These are phyloP conservation scores for Sesamia nonagrioides DNA, from an alignment of 1,140 invertebrate genomes.

Conservation along the genomic window DNA sequence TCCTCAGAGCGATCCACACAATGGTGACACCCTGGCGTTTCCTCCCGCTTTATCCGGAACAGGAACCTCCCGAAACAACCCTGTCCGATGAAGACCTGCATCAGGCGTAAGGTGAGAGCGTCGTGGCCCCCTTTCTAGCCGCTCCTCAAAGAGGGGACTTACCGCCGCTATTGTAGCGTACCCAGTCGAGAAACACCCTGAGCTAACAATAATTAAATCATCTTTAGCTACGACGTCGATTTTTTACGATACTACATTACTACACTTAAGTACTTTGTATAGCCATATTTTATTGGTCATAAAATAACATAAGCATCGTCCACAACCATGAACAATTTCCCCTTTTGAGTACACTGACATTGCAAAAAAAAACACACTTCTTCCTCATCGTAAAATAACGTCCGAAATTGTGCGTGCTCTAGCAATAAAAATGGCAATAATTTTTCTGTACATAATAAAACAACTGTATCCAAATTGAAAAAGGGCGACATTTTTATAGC, in stretches of 20 bases:
- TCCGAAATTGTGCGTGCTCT: constrained; percentile 61
- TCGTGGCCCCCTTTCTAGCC: too few relatives aligned
- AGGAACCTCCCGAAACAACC: too few relatives aligned
- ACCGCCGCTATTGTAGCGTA: too few relatives aligned
- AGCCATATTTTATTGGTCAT: constrained; percentile 8
- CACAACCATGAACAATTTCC: constrained; percentile 31
- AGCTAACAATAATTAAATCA: not conserved
- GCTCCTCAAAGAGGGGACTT: too few relatives aligned
- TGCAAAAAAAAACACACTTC: constrained; percentile 12
- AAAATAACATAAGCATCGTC: constrained; percentile 14
- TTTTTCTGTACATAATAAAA: constrained; percentile 65
- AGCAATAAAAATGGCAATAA: constrained; percentile 76
- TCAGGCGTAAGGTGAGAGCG: too few relatives aligned
- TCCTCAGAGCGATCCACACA: too few relatives aligned
- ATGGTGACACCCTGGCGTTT: too few relatives aligned
- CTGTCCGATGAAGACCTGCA: too few relatives aligned
- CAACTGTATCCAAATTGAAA: constrained; percentile 65
- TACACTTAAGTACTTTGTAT: not conserved
- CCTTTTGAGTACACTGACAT: constrained; percentile 18
- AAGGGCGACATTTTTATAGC: constrained; percentile 69
- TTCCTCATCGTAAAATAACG: constrained; percentile 61
- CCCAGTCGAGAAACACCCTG: not conserved
- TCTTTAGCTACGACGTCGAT: not conserved
- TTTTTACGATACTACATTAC: too few relatives aligned
- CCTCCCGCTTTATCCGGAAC: too few relatives aligned